A percentile compares a stretch with the other conserved stretches of the same genome.
phyloP scores from a whole-genome alignment of 2,113 vertebrate species.

The Oreamnos americanus region DNA sequence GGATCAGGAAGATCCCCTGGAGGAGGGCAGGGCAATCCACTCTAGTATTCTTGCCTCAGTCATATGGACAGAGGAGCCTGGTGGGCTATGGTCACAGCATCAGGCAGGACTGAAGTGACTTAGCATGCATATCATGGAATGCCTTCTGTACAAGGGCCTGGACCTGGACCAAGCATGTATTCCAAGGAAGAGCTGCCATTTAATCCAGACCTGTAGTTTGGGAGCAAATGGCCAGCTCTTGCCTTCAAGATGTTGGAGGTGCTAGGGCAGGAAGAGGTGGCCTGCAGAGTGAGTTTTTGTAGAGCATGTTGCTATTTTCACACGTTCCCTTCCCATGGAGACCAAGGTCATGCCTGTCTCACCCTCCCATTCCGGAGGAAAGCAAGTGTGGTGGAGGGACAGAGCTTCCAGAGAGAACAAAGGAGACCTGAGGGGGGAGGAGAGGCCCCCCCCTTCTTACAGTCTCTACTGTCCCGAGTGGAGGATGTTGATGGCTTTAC shows the following conservation, averaged over 20 bases:
- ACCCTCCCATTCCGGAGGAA: not conserved
- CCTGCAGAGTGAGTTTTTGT: too few species aligned
- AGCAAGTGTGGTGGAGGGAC: fast-evolving
- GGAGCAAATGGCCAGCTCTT: not conserved
- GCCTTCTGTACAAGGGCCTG: not conserved
- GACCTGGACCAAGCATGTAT: fast-evolving
- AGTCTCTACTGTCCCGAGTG: not conserved
- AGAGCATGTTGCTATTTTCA: too few species aligned
- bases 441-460: fast-evolving
- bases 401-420: not conserved
- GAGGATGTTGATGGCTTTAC: too few species aligned
- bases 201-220: not conserved
- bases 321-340: not conserved
- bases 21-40: not conserved
- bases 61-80: not conserved
- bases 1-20: not conserved
- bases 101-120: not conserved
- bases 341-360: fast-evolving
- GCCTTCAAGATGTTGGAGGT: not conserved
- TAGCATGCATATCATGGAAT: not conserved
- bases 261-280: too few species aligned
- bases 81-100: not conserved
- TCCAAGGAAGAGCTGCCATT: not conserved
- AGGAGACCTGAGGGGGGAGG: not conserved
- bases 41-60: not conserved